Evolutionary conservation across 2,888 invertebrate genomes (phyloP), one percentile per base, ranked within the genome.

Genomic region (Nymphalis urticae): DNA sequence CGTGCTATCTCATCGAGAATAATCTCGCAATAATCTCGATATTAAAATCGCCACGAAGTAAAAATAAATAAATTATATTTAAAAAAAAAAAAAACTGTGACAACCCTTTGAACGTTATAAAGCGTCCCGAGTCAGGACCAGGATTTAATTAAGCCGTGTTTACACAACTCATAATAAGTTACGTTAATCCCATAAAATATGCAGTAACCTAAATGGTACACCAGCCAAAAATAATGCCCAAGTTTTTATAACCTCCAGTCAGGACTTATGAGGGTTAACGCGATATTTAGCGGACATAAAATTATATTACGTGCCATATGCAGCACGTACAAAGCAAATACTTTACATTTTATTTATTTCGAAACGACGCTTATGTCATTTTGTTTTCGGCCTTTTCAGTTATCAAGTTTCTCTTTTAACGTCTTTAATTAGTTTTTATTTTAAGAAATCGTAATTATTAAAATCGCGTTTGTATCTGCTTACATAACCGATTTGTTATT

Each of bases 231-330:
- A 72, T 74, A 74, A 60, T 66, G 62, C 60, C 50, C 48, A 67
- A 64, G 63, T 72, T 74, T 73, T 73, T 68, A 72, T 66, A 70
- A 71, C 72, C 72, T 64, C 51, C 66, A 60, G 65, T 59, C 47
- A 66, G 32, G 62, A 65, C 64, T 68, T 64, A 58, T 48, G 68
- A 68, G 58, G 64, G 54, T 64, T 32, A 56, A 56, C 54, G 54
- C 32, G 47, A 51, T 64, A 48, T 68, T 70, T 64, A 64, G 64
- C 64, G 51, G 56, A 68, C 68, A 59, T 68, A 69, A 69, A 73
- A 67, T 70, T 64, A 62, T 54, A 59, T 64, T 68, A 70, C 50
- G 48, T 69, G 48, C 72, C 75, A 76, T 66, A 65, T 76, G 76
- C 65, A 63, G 72, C 76, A 75, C 75, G 76, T 70, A 70, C 68